Base-by-base conservation (phyloP, 2,888 invertebrate genomes). In the Rotaria sp. region DNA sequence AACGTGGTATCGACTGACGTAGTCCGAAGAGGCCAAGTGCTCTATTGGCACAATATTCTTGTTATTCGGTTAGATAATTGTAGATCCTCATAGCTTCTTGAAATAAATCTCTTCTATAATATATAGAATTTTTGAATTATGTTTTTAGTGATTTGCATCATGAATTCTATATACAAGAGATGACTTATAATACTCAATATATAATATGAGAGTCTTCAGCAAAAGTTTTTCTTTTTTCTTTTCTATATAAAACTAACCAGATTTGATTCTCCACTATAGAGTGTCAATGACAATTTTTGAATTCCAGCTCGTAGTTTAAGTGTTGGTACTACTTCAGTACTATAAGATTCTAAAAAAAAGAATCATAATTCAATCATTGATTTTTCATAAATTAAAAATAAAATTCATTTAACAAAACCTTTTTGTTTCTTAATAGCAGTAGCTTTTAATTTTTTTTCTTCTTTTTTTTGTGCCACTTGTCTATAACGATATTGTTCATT, bases 241-340 rank as follows among this genome's bases (percentile, higher is more conserved):
- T 18, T 50, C 3, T 2, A 18, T 26, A 55, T 55, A 55, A 15
- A 55, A 67, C 67, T 30, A 2, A 80, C 80, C 80, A 80, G 7
- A 80, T 80, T n/a, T 7, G 80, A 80, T 45, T 80, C 80, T 10
- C 80, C 80, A 41, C 45, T n/a, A 80, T 80, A 80, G 13, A 80
- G 45, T 45, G 80, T 80, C 13, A 80, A 41, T 41, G 80, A 45
- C 26, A 80, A n/a, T 80, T 24, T 45, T 45, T 45, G 45, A 4
- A 80, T 80, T 45, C 11, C 26, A n/a, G 80, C 80, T n/a, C 41
- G 80, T 24, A 80, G 21, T 80, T 80, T 80, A 24, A 80, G 24
- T 80, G 80, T 80, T 80, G 45, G 80, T 45, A 45, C 15, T 45
- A 80, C 80, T 45, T 80, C 80, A 1, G 18, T 45, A 45, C 8